Percentiles rank a stretch among this genome's conserved stretches.
phyloP scores from a whole-genome alignment of 2,113 vertebrate genomes.

The Camelus bactrianus region DNA sequence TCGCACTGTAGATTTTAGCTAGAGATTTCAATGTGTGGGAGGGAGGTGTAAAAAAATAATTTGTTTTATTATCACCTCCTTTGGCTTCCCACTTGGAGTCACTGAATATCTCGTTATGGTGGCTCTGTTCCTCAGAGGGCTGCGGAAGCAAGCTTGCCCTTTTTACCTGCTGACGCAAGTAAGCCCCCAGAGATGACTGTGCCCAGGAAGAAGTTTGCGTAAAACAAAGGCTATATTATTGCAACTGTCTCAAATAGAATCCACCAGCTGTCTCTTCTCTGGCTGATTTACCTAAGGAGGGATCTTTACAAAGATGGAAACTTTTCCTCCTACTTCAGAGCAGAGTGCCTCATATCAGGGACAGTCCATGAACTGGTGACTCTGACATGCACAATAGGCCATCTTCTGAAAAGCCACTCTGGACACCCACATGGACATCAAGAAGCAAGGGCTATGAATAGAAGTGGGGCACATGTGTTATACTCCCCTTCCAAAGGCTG shows the following conservation, averaged over 20 bases:
- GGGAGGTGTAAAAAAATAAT: conserved; percentile 78
- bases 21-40: conserved; percentile 69
- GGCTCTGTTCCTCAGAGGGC: not conserved
- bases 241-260: conserved; percentile 59
- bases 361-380: not conserved
- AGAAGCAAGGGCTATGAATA: not conserved
- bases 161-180: conserved; percentile 74
- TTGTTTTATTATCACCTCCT: conserved; percentile 79
- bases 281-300: conserved; percentile 31
- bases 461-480: not conserved
- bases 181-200: conserved; percentile 64
- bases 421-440: not conserved
- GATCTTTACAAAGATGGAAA: conserved; percentile 47
- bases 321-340: not conserved
- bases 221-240: conserved; percentile 25
- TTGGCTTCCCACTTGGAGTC: conserved; percentile 69
- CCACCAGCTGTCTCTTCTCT: conserved; percentile 63
- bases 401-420: conserved; percentile 6
- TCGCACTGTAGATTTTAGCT: conserved; percentile 34
- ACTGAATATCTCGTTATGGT: conserved; percentile 54
- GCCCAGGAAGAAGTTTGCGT: conserved; percentile 4
- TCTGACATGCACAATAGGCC: not conserved
- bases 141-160: conserved; percentile 44
- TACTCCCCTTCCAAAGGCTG: not conserved
- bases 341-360: not conserved